Percentiles rank a stretch among this genome's conserved stretches.
phyloP scores from a whole-genome alignment of 2,797 vertebrate genomes.

The Meda fulgida region DNA sequence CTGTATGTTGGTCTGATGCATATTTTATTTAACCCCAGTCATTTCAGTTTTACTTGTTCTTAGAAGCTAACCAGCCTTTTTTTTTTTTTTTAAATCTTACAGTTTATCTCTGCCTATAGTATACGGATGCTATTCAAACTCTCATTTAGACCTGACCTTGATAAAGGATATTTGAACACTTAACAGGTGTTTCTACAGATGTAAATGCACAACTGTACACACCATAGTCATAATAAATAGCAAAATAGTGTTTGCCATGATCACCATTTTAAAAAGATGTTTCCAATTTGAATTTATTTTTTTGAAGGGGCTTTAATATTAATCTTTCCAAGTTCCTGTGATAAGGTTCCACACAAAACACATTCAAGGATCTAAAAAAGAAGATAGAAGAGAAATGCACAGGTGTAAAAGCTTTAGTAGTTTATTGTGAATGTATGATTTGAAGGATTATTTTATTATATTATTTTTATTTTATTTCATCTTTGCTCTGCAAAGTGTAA shows the following conservation, averaged over 20 bases:
- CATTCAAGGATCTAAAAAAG: neutral
- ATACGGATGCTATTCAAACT: neutral
- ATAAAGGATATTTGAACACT: neutral
- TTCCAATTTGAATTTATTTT: neutral
- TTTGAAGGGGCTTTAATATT: neutral
- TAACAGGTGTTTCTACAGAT: conserved; percentile 5
- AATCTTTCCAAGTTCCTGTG: neutral
- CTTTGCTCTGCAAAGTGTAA: conserved; percentile 6
- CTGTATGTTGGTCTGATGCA: conserved; percentile 66
- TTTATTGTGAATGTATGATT: neutral
- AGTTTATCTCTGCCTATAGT: neutral
- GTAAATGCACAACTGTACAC: conserved; percentile 8
- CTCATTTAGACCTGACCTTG: conserved; percentile 10
- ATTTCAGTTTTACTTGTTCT: conserved; percentile 40
- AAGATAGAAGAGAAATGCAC: neutral
- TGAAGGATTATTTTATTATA: too few relatives aligned
- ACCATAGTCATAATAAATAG: neutral
- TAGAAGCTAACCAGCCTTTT: neutral
- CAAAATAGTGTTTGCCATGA: conserved; percentile 6
- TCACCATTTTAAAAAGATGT: neutral
- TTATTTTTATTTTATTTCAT: neutral
- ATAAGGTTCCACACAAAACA: conserved; percentile 1
- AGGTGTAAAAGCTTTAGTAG: neutral
- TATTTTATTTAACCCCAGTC: conserved; percentile 52
- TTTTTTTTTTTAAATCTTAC: neutral